These are phyloP conservation scores for Eremobia ochroleuca DNA, from an alignment of 2,888 invertebrate species.

Conservation along the genomic window DNA sequence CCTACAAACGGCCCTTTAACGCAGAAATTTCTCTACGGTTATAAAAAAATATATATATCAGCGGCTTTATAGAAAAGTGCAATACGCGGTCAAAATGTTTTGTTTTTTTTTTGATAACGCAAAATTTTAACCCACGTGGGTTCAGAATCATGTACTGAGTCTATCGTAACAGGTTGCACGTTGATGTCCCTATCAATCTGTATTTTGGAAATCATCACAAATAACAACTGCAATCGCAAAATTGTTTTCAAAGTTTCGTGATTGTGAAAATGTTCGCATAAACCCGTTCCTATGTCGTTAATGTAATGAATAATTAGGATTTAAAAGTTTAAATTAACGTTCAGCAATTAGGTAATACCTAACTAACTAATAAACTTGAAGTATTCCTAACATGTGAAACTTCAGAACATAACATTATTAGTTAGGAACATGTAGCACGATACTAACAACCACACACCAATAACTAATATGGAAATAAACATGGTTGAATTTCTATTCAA, in stretches of 20 bases:
- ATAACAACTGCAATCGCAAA: not conserved
- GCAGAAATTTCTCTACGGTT: too few species aligned
- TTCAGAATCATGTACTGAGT: too few species aligned
- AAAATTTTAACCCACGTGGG: too few species aligned
- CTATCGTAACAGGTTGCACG: not conserved
- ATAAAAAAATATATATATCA: too few species aligned
- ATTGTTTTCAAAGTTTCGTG: not conserved
- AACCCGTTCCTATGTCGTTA: not conserved
- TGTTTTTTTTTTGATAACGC: too few species aligned
- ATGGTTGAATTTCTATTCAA: not conserved
- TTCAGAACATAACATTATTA: slow-evolving; percentile 38
- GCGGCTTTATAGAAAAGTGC: too few species aligned
- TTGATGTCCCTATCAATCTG: not conserved
- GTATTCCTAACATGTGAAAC: slow-evolving; percentile 26
- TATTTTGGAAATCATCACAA: not conserved
- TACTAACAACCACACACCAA: not conserved
- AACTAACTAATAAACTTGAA: slow-evolving; percentile 5
- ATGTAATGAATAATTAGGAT: not conserved
- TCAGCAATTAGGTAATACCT: not conserved
- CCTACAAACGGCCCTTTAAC: too few species aligned
- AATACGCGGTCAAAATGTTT: not conserved
- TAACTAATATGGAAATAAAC: slow-evolving; percentile 5
- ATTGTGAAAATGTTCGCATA: not conserved
- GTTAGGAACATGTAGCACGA: not conserved
- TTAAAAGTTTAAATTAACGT: slow-evolving; percentile 21